Percentiles rank a stretch among this genome's conserved stretches.
Evolutionary conservation across 2,797 vertebrate species (phyloP).

Genomic region (Danionella dracula): DNA sequence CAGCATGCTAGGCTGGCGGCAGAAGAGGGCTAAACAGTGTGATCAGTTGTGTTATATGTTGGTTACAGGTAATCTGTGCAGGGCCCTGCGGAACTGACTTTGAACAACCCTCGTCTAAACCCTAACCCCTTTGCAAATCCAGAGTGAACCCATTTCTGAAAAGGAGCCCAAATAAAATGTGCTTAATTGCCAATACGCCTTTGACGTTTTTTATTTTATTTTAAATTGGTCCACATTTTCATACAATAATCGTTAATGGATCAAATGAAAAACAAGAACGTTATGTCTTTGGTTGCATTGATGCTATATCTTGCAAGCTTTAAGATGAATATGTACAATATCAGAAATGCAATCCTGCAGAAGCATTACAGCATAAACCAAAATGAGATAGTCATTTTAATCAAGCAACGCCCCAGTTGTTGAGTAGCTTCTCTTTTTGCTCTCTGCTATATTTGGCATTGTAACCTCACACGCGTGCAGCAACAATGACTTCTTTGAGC

Average conservation of each 20-base stretch:
- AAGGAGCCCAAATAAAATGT: too few relatives aligned
- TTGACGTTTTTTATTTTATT: too few relatives aligned
- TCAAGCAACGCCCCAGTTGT: not conserved
- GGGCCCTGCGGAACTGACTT: too few relatives aligned
- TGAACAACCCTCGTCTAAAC: too few relatives aligned
- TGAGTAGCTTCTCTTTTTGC: constrained; percentile 16
- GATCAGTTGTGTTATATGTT: too few relatives aligned
- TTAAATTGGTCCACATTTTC: constrained; percentile 2
- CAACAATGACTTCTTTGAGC: constrained; percentile 32
- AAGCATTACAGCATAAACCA: not conserved
- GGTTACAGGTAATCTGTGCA: too few relatives aligned
- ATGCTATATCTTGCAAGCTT: not conserved
- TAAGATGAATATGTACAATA: constrained; percentile 10
- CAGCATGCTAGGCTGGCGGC: too few relatives aligned
- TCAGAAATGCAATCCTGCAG: not conserved
- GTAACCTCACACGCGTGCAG: constrained; percentile 19
- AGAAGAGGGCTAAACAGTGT: too few relatives aligned
- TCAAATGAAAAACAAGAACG: constrained; percentile 22
- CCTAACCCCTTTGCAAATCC: too few relatives aligned
- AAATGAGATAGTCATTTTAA: not conserved
- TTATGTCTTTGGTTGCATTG: constrained; percentile 49
- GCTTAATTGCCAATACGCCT: too few relatives aligned
- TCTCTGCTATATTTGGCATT: constrained; percentile 23
- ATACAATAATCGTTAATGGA: constrained; percentile 12
- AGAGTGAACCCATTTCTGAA: too few relatives aligned